Evolutionary conservation across 2,888 invertebrate genomes (phyloP).

Genomic region (Fissipunctia ypsillon): DNA sequence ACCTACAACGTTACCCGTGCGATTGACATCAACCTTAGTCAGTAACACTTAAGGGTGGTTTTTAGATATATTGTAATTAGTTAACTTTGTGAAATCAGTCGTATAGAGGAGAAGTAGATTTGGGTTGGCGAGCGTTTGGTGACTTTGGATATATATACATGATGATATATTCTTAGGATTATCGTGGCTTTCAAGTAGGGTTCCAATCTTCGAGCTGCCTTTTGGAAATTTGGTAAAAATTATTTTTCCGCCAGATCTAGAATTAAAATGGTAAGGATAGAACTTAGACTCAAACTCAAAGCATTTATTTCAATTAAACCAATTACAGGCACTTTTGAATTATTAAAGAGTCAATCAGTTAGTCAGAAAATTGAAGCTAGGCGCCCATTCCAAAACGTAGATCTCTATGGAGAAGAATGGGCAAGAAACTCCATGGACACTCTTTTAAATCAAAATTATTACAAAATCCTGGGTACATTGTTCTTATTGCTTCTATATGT

Average conservation of each 20-base stretch:
- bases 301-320: too few species aligned
- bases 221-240: not conserved
- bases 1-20: conserved; percentile 65
- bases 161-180: conserved; percentile 49
- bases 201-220: not conserved
- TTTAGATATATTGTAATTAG: conserved; percentile 48
- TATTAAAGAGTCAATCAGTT: too few species aligned
- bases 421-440: too few species aligned
- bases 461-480: too few species aligned
- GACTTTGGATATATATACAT: conserved; percentile 71
- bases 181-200: conserved; percentile 19
- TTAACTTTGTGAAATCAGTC: conserved; percentile 73
- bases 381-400: too few species aligned
- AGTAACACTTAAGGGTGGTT: conserved; percentile 39
- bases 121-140: conserved; percentile 74
- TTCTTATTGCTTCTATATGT: too few species aligned
- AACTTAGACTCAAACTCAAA: too few species aligned
- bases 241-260: not conserved
- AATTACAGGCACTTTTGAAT: too few species aligned
- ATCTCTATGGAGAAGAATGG: too few species aligned
- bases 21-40: conserved; percentile 44
- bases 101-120: conserved; percentile 78
- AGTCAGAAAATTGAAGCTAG: too few species aligned
- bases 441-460: too few species aligned
- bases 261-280: not conserved